Conservation (phyloP, 2,888 invertebrate genomes). For the Drosophila mimica region DNA sequence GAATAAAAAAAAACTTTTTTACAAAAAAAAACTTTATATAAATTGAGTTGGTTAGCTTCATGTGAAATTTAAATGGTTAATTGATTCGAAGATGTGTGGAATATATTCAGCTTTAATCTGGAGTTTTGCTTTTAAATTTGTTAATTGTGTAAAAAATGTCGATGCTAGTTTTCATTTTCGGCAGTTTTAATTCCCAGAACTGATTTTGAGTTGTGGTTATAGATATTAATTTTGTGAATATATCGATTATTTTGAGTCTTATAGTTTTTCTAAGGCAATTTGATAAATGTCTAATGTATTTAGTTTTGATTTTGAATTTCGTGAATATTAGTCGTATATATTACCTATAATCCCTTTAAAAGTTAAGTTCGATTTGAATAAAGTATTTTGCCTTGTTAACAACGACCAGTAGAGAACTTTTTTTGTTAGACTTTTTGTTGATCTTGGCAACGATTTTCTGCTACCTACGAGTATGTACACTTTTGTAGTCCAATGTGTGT, state of each 20-base stretch:
- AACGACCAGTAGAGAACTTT: slow-evolving; percentile 31
- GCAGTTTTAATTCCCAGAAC: neutral
- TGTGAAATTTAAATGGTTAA: neutral
- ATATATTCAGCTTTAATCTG: neutral
- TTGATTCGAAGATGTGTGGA: no score
- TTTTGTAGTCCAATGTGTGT: slow-evolving; percentile 13
- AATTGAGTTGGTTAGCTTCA: neutral
- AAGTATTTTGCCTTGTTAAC: slow-evolving; percentile 2
- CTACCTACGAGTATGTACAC: slow-evolving; percentile 25
- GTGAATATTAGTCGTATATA: slow-evolving; percentile 10
- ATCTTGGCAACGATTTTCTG: slow-evolving; percentile 47
- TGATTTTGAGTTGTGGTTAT: neutral
- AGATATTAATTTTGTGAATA: neutral
- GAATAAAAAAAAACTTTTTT: neutral
- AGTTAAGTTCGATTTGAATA: slow-evolving; percentile 2
- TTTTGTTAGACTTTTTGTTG: slow-evolving; percentile 6
- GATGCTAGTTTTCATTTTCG: neutral
- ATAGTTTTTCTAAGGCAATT: neutral
- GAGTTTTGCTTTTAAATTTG: neutral
- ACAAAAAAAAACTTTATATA: neutral
- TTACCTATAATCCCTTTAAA: slow-evolving; percentile 1
- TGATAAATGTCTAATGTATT: neutral
- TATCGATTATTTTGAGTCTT: neutral
- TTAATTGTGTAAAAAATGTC: neutral
- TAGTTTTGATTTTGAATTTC: slow-evolving; percentile 23